Evolutionary conservation across 1,140 invertebrate species (phyloP), one percentile per base, ranked within the genome.

Genomic region (Pachypeltis micranthus): DNA sequence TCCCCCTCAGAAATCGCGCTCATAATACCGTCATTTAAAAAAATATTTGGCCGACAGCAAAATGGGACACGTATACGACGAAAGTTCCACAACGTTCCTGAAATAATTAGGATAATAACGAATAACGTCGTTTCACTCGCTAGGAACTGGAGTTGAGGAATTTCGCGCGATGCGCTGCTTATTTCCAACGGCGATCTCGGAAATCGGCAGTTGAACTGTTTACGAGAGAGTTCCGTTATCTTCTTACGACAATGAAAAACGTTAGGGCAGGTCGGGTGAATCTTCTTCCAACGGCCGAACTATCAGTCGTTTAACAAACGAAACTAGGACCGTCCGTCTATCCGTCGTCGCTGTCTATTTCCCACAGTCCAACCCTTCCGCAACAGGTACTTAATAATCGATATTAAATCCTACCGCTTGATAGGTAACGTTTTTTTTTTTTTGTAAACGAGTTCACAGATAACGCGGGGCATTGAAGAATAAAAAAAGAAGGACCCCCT

Each of bases 301-400:
- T 14, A 14, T 21, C 47, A 7, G 3, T 21, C 47, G 4, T 51
- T 4, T 51, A 16, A 39, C 7, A 39, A 39, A 10, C 47, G 7
- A 3, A 51, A 10, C 47, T 51, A 7, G 10, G 7, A 51, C n/a
- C 34, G 10, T n/a, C 34, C 34, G 34, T 10, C n/a, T 39, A 39
- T 39, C 34, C n/a, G n/a, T 39, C n/a, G 34, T 10, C 10, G 7
- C n/a, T n/a, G 7, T 39, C 34, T 39, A 39, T 39, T 57, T 57
- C 55, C 55, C 55, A 57, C 55, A 57, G 24, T 51, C 24, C 24
- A 57, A 57, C 55, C 55, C 55, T 28, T 57, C 26, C 55, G 21
- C 55, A 57, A 57, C 55, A 57, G 55, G 55, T 57, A 57, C 55
- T 57, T 57, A 57, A 57, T 57, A 57, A 57, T 57, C 55, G 55